Evolutionary conservation across 2,113 vertebrate species (phyloP).

Genomic region (Smithornis capensis): DNA sequence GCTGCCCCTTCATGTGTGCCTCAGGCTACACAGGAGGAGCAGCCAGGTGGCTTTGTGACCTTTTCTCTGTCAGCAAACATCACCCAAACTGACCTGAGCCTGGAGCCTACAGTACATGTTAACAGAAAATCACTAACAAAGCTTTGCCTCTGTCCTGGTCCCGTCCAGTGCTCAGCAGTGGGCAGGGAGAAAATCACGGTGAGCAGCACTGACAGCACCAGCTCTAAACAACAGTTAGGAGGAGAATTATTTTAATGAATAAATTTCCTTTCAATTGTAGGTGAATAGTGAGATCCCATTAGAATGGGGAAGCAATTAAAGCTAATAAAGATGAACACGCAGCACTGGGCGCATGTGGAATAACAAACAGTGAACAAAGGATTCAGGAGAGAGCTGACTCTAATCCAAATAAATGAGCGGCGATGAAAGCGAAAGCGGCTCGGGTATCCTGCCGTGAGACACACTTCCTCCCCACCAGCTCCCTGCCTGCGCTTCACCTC

Average conservation of each 20-base stretch:
- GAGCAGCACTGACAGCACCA: slow-evolving; percentile 59
- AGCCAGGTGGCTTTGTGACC: neutral
- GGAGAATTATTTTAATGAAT: slow-evolving; percentile 83
- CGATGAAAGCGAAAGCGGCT: slow-evolving; percentile 43
- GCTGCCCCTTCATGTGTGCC: neutral
- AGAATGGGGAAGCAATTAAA: slow-evolving; percentile 84
- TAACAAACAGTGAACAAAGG: slow-evolving; percentile 78
- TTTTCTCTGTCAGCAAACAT: neutral
- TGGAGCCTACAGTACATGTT: neutral
- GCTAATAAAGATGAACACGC: slow-evolving; percentile 82
- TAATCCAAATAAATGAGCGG: slow-evolving; percentile 68
- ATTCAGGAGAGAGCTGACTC: slow-evolving; percentile 61
- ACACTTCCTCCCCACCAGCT: slow-evolving; percentile 42
- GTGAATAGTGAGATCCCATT: slow-evolving; percentile 80
- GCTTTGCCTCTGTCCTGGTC: slow-evolving; percentile 34
- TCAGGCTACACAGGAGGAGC: neutral
- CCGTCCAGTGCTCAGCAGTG: neutral
- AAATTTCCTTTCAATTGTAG: slow-evolving; percentile 82
- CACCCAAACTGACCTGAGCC: slow-evolving; percentile 23
- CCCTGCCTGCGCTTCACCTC: neutral
- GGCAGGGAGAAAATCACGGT: slow-evolving; percentile 50
- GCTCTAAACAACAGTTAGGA: slow-evolving; percentile 73
- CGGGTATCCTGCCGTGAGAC: slow-evolving; percentile 49
- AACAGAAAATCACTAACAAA: neutral
- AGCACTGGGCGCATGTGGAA: slow-evolving; percentile 64